Conservation (phyloP, 2,888 invertebrate species). For the Leptopilina myrica region DNA sequence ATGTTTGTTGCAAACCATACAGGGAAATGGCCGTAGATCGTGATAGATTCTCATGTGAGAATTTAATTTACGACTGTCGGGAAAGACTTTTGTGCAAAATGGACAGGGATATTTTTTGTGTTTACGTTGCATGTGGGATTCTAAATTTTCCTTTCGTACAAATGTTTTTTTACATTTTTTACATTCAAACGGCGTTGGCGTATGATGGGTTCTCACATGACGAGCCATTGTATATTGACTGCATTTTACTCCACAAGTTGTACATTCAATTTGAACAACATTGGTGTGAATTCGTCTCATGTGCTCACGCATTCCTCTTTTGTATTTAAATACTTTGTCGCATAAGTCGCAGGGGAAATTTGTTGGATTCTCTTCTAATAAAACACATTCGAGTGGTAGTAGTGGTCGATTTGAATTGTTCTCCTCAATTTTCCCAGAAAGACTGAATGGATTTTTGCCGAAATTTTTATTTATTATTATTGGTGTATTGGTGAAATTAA, state of each 20-base stretch:
- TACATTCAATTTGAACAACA: not conserved
- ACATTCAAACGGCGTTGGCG: constrained; percentile 64
- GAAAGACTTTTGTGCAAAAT: constrained; percentile 73
- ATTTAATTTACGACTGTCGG: constrained; percentile 73
- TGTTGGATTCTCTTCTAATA: constrained; percentile 20
- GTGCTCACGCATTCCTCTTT: constrained; percentile 68
- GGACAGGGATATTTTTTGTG: constrained; percentile 74
- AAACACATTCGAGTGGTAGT: constrained; percentile 21
- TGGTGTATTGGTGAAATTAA: not conserved
- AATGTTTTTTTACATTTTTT: constrained; percentile 65
- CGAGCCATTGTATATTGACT: not conserved
- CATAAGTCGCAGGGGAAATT: constrained; percentile 65
- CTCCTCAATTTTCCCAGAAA: not conserved
- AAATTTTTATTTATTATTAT: not conserved
- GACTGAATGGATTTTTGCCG: not conserved
- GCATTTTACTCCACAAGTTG: not conserved
- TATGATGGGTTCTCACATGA: constrained; percentile 47
- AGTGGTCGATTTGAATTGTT: not conserved
- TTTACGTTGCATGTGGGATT: constrained; percentile 71
- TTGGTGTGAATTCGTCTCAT: constrained; percentile 60
- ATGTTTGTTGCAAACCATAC: constrained; percentile 71
- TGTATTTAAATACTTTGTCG: constrained; percentile 66
- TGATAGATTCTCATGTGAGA: constrained; percentile 74
- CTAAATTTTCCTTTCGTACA: constrained; percentile 69
- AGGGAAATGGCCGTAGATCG: constrained; percentile 71